Evolutionary conservation across 1,140 invertebrate species (phyloP).

Genomic region (Spodoptera litura): DNA sequence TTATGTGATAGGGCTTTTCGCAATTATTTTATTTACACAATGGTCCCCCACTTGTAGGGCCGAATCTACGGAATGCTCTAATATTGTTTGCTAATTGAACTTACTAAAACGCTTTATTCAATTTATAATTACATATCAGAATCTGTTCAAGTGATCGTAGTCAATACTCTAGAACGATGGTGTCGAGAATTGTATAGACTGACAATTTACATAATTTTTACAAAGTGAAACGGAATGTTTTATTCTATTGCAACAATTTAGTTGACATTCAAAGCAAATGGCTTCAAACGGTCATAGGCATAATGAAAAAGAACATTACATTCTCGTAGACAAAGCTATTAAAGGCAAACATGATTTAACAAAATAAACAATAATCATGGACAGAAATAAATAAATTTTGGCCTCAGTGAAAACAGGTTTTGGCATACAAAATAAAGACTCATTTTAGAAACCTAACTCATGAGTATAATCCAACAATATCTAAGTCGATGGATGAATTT

Average conservation of each 20-base stretch:
- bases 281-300: background rate
- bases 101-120: too few species aligned
- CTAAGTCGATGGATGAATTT: slow-evolving; percentile 69
- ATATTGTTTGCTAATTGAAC: too few species aligned
- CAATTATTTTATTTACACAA: too few species aligned
- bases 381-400: slow-evolving; percentile 57
- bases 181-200: background rate
- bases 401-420: slow-evolving; percentile 65
- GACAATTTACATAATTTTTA: slow-evolving; percentile 19
- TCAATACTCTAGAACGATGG: background rate
- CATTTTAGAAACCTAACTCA: slow-evolving; percentile 58
- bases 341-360: slow-evolving; percentile 52
- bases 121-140: too few species aligned
- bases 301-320: background rate
- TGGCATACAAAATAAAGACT: slow-evolving; percentile 67
- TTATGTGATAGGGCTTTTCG: too few species aligned
- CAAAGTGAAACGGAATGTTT: slow-evolving; percentile 45
- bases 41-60: too few species aligned
- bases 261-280: slow-evolving; percentile 4
- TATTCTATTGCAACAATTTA: slow-evolving; percentile 35
- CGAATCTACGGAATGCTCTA: too few species aligned
- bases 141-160: too few species aligned
- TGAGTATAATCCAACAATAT: slow-evolving; percentile 70
- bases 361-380: slow-evolving; percentile 40
- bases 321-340: background rate